Evolutionary conservation across 2,888 invertebrate genomes (phyloP).

Genomic region (Zhuqinia jingwanae): DNA sequence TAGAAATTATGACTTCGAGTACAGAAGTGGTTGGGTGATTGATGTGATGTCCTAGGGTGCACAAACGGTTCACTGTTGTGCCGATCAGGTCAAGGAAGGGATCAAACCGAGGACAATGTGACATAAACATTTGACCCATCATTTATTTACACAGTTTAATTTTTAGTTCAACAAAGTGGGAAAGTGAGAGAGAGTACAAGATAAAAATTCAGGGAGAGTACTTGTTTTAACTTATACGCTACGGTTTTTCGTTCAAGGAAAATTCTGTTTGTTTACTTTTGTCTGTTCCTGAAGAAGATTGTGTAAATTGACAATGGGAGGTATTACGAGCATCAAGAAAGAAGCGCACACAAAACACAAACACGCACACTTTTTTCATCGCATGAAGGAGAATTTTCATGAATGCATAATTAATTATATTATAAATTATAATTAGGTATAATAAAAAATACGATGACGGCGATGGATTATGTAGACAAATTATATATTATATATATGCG

Average conservation of each 20-base stretch:
- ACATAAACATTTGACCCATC: constrained; percentile 62
- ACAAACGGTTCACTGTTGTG: constrained; percentile 16
- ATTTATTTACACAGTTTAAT: constrained; percentile 35
- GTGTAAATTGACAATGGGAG: background rate
- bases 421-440: background rate
- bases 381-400: background rate
- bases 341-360: background rate
- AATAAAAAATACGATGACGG: background rate
- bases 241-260: background rate
- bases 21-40: background rate
- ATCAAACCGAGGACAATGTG: constrained; percentile 60
- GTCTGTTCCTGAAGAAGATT: background rate
- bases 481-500: no score
- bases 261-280: background rate
- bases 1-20: background rate
- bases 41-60: constrained; percentile 36
- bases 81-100: constrained; percentile 67
- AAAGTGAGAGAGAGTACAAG: no score
- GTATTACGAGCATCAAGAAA: background rate
- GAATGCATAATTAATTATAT: background rate
- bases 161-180: background rate
- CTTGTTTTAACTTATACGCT: background rate
- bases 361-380: background rate
- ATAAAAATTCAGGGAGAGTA: background rate
- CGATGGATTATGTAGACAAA: background rate